phyloP scores from a whole-genome alignment of 2,888 invertebrate genomes.

The Platycheirus albimanus region DNA sequence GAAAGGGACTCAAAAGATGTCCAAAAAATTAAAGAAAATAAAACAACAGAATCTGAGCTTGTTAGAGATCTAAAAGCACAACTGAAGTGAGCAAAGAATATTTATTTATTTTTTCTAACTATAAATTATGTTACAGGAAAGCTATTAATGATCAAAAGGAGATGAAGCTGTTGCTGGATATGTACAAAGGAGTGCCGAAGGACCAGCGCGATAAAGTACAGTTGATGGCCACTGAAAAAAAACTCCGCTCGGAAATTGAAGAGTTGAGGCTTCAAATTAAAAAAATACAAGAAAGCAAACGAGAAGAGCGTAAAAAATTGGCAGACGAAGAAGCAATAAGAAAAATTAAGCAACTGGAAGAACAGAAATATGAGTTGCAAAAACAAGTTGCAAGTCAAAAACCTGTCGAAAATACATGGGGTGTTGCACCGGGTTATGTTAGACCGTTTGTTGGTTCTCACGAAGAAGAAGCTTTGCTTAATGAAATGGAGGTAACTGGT shows the following conservation, averaged over 20 bases:
- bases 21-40: constrained; percentile 86
- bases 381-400: constrained; percentile 94
- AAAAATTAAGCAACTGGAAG: constrained; percentile 97
- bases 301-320: constrained; percentile 94
- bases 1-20: constrained; percentile 86
- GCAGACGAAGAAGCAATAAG: constrained; percentile 97
- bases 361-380: constrained; percentile 95
- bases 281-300: constrained; percentile 95
- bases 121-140: constrained; percentile 85
- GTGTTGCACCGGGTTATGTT: constrained; percentile 82
- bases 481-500: constrained; percentile 99
- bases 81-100: constrained; percentile 88
- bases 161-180: constrained; percentile 95
- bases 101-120: too few species aligned
- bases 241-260: constrained; percentile 94
- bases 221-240: constrained; percentile 97
- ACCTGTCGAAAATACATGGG: constrained; percentile 84
- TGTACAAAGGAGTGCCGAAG: constrained; percentile 98
- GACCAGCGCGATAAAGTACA: constrained; percentile 98
- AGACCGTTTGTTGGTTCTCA: constrained; percentile 89
- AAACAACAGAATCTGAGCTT: constrained; percentile 86
- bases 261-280: constrained; percentile 93
- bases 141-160: constrained; percentile 97
- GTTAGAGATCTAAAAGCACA: constrained; percentile 92
- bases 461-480: constrained; percentile 97